Conservation (phyloP, 1,140 invertebrate genomes). For the Drosophila willistoni region DNA sequence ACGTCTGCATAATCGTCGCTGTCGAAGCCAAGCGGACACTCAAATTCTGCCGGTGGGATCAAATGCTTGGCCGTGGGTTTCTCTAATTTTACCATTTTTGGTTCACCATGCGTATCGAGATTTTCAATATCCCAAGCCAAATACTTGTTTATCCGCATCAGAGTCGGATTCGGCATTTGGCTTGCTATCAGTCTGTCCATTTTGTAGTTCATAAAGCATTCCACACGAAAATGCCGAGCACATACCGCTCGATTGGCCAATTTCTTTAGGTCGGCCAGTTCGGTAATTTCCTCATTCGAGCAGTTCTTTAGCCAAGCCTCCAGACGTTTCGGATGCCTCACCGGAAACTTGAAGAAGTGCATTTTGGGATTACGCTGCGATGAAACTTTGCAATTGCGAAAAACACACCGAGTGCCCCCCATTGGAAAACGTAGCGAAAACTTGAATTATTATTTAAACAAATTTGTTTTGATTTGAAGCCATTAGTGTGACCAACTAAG, state of each 20-base stretch:
- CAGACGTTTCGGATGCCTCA: constrained; percentile 81
- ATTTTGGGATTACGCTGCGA: constrained; percentile 80
- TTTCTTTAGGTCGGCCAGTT: constrained; percentile 72
- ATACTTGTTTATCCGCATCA: constrained; percentile 45
- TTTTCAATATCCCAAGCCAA: constrained; percentile 56
- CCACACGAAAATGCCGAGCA: constrained; percentile 83
- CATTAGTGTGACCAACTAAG: constrained; percentile 3
- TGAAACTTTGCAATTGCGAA: constrained; percentile 80
- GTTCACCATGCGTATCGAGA: constrained; percentile 48
- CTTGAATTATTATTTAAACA: neutral
- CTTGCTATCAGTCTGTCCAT: constrained; percentile 58
- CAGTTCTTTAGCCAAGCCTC: constrained; percentile 81
- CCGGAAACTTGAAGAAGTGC: constrained; percentile 84
- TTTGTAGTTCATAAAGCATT: constrained; percentile 84
- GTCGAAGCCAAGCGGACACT: constrained; percentile 50
- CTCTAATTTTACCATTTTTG: constrained; percentile 47
- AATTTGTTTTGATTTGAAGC: neutral
- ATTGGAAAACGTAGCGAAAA: constrained; percentile 52
- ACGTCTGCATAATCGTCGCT: constrained; percentile 18
- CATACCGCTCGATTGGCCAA: constrained; percentile 83
- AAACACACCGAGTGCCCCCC: constrained; percentile 84
- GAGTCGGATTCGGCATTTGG: constrained; percentile 51
- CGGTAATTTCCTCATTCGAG: constrained; percentile 70
- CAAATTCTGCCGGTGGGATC: constrained; percentile 52
- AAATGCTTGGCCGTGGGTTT: constrained; percentile 49